These are phyloP conservation scores for Etheostoma cragini DNA, from an alignment of 2,113 vertebrate species.

Conservation along the genomic window DNA sequence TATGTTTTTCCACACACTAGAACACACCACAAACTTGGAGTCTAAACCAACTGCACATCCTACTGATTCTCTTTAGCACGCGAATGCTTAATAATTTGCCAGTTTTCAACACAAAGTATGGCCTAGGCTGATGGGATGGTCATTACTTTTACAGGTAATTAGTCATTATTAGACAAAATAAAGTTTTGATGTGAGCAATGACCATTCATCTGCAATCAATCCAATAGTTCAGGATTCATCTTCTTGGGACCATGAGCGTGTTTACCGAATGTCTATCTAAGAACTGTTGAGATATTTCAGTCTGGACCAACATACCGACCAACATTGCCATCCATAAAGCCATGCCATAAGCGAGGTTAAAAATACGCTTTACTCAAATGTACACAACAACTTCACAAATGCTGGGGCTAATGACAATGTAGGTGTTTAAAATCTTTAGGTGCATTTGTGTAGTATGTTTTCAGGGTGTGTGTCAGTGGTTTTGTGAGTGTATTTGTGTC, in stretches of 20 bases:
- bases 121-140: background rate
- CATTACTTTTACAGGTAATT: background rate
- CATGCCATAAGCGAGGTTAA: background rate
- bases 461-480: background rate
- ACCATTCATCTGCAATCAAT: background rate
- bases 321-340: background rate
- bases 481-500: conserved; percentile 20
- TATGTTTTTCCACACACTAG: background rate
- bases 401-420: background rate
- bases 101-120: background rate
- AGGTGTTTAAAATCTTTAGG: background rate
- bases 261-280: too few relatives aligned
- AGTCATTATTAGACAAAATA: background rate
- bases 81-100: background rate
- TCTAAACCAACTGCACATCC: background rate
- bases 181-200: background rate
- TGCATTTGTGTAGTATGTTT: background rate
- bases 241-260: too few relatives aligned
- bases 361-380: background rate
- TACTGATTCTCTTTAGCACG: background rate
- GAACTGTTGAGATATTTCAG: background rate
- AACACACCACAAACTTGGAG: background rate
- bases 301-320: background rate
- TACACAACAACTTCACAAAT: background rate
- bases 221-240: background rate